Percentiles rank a stretch among this genome's conserved stretches.
Conservation (phyloP, 2,888 invertebrate genomes). For the Dasysyrphus albostriatus region DNA sequence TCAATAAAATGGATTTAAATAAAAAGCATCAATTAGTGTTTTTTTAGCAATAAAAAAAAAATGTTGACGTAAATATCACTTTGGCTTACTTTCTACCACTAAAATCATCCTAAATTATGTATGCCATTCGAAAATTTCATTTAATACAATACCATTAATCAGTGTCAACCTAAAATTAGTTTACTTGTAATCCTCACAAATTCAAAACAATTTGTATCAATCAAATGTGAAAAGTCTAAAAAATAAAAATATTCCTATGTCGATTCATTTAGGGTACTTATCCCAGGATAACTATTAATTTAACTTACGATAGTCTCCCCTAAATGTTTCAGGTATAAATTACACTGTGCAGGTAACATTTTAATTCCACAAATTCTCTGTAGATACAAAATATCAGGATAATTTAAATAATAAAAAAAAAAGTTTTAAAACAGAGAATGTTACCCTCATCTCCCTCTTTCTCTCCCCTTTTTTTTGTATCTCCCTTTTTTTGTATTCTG, state of each 20-base stretch:
- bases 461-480: not conserved
- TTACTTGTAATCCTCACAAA: not conserved
- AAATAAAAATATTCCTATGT: not conserved
- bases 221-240: conserved; percentile 22
- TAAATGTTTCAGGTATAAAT: not conserved
- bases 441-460: conserved; percentile 17
- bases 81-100: not conserved
- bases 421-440: not conserved
- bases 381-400: not conserved
- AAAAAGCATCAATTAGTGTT: too few species aligned
- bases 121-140: not conserved
- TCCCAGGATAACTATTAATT: not conserved
- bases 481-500: not conserved
- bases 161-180: not conserved
- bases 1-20: too few species aligned
- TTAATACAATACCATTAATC: not conserved
- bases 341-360: conserved; percentile 18
- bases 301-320: not conserved
- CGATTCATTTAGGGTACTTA: conserved; percentile 12
- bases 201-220: conserved; percentile 27
- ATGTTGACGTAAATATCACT: too few species aligned
- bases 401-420: not conserved
- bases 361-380: not conserved
- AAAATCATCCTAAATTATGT: not conserved
- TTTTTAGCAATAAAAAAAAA: too few species aligned